phyloP scores from a whole-genome alignment of 2,888 invertebrate species.

The Drosophila cognata region DNA sequence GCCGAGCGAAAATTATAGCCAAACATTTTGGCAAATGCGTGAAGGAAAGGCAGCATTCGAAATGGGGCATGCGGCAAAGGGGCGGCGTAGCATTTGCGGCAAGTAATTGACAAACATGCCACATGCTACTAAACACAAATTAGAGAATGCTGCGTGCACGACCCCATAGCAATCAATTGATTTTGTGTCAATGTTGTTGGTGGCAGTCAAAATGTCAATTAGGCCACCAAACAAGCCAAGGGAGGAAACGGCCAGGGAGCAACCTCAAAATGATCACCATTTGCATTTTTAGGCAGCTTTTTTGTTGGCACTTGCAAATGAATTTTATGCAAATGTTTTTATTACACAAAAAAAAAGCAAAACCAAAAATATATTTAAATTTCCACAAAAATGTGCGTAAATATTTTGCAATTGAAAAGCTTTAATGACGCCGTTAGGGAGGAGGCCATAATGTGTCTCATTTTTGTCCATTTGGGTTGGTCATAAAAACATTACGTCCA shows the following conservation, averaged over 20 bases:
- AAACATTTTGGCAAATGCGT: conserved; percentile 59
- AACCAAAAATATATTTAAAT: conserved; percentile 38
- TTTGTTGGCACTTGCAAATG: conserved; percentile 34
- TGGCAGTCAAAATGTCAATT: conserved; percentile 72
- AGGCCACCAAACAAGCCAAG: conserved; percentile 17
- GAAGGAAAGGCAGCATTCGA: conserved; percentile 7
- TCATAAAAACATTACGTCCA: conserved; percentile 82
- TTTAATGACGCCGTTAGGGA: conserved; percentile 22
- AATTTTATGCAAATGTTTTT: conserved; percentile 65
- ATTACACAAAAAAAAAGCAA: neutral
- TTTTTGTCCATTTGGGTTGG: conserved; percentile 55
- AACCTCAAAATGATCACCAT: conserved; percentile 42
- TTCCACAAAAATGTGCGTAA: conserved; percentile 53
- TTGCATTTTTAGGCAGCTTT: conserved; percentile 51
- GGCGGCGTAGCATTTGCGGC: conserved; percentile 26
- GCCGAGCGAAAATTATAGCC: conserved; percentile 54
- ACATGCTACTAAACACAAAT: conserved; percentile 79
- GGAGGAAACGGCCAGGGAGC: neutral
- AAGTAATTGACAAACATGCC: conserved; percentile 80
- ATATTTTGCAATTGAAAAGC: conserved; percentile 47
- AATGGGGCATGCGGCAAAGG: neutral
- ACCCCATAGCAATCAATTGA: conserved; percentile 69
- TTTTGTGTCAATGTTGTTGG: conserved; percentile 51
- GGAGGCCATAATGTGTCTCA: conserved; percentile 54
- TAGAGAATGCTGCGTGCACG: conserved; percentile 54